Base-by-base conservation (phyloP, 2,888 invertebrate species). In the Cactoblastis cactorum region DNA sequence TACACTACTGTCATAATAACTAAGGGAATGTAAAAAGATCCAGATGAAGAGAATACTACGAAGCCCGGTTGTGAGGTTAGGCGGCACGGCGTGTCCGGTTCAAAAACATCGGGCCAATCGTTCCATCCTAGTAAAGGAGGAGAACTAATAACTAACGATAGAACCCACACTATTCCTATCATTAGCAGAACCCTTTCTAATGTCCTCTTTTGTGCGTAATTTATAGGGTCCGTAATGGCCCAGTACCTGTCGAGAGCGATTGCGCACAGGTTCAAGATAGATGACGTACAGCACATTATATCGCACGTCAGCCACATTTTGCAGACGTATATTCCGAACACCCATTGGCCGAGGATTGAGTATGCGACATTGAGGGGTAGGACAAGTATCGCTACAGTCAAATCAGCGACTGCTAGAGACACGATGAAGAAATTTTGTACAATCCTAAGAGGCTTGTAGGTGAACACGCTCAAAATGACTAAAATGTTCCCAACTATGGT, bases 381-480 rank as follows among this genome's bases (percentile, higher is more conserved):
- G 39, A 97, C 97, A 54, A 97, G 90, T 54, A 97, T 92, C 15
- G 97, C 97, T 9, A 97, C 97, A 0, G 96, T 96, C 55, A 97
- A 89, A 81, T 98, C 98, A 2, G 98, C 97, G 15, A 97, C 96
- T 0, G 98, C 98, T 61, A 98, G 84, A 1, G 97, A 98, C 0
- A 98, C 97, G 65, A 98, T 96, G 86, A 98, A 98, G 86, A 98
- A 98, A 83, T 98, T 98, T 77, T 98, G 98, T 24, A 97, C 97
- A 64, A 96, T 97, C 57, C 97, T 91, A 47, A 98, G 88, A 1
- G 98, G 97, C 71, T 96, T 94, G 83, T 98, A 97, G 0, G 96
- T 98, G 85, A 98, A 98, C n/a, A 98, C 97, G 71, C 97, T 96
- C 35, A 98, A 91, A 63, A 98, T 97, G 50, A 98, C 98, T 59